These are phyloP conservation scores for Trematomus loennbergii DNA, from an alignment of 2,113 vertebrate genomes.

Conservation along the genomic window DNA sequence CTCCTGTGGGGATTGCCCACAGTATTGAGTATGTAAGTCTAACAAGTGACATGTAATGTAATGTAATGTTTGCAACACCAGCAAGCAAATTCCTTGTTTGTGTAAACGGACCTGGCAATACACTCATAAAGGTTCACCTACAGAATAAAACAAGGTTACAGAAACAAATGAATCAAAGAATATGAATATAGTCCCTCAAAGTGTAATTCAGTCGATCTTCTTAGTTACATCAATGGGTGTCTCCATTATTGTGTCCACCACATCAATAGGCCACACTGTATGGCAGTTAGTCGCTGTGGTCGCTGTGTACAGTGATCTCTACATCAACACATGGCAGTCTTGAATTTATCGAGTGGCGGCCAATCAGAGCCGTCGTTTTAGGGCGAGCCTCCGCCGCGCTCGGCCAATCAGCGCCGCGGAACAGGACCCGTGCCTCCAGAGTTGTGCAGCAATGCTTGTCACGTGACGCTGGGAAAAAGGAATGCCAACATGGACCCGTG, in stretches of 20 bases:
- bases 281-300: background rate
- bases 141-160: too few relatives aligned
- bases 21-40: too few relatives aligned
- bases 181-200: too few relatives aligned
- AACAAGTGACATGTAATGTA: too few relatives aligned
- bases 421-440: conserved; percentile 74
- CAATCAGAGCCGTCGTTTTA: conserved; percentile 72
- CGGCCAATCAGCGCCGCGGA: conserved; percentile 71
- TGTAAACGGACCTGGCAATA: too few relatives aligned
- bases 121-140: too few relatives aligned
- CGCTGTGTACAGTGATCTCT: background rate
- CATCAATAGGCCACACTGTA: conserved; percentile 42
- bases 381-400: conserved; percentile 82
- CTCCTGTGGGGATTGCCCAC: too few relatives aligned
- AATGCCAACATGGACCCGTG: conserved; percentile 88
- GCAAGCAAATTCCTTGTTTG: too few relatives aligned
- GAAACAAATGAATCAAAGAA: too few relatives aligned
- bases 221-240: too few relatives aligned
- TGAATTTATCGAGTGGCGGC: conserved; percentile 59
- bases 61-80: too few relatives aligned
- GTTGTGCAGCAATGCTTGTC: conserved; percentile 79
- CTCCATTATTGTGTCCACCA: background rate
- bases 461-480: conserved; percentile 81
- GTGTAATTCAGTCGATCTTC: too few relatives aligned
- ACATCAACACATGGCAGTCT: conserved; percentile 73